Evolutionary conservation across 2,888 invertebrate genomes (phyloP), one percentile per base, ranked within the genome.

Genomic region (Ectemnius continuus): DNA sequence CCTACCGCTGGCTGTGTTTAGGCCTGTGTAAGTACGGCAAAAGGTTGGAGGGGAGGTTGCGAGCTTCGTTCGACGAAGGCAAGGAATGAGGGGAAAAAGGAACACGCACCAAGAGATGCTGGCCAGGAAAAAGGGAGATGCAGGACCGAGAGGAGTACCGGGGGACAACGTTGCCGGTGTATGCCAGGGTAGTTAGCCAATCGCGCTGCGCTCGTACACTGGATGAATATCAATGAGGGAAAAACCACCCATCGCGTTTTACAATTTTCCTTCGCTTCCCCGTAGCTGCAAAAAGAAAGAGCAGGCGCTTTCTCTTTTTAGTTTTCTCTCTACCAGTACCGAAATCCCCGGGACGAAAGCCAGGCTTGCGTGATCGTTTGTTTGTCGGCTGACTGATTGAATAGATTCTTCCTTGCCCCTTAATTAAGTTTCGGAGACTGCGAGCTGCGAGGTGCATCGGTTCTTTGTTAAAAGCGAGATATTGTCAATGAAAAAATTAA

Each of bases 211-310:
- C 82, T 76, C 86, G 81, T 82, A 86, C 88, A 85, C 80, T 80
- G 85, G 84, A 88, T 88, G 89, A 90, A 90, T 90, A 88, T 88
- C 88, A 90, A 90, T 89, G 88, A 88, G 85, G 81, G 74, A 81
- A 85, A 84, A 84, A 82, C 82, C 85, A 82, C 82, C 85, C 83
- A 81, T 85, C 83, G 85, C 85, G 84, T 86, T 89, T 88, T 84
- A 87, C 87, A 87, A 86, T 87, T 86, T 86, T 85, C 81, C 80
- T 81, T 75, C 75, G 79, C 78, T 78, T 77, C 36, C 36, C 4
- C 36, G 76, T 78, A 73, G 58, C 73, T 72, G 72, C 47, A 45
- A 64, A 66, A 65, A 59, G 70, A 62, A 61, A 48, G 63, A 61
- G 61, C 18, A 45, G 45, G 18, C n/a, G 70, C 36, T 36, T 36